Base-by-base conservation (phyloP, 2,888 invertebrate species). In the Orchesella flavescens region DNA sequence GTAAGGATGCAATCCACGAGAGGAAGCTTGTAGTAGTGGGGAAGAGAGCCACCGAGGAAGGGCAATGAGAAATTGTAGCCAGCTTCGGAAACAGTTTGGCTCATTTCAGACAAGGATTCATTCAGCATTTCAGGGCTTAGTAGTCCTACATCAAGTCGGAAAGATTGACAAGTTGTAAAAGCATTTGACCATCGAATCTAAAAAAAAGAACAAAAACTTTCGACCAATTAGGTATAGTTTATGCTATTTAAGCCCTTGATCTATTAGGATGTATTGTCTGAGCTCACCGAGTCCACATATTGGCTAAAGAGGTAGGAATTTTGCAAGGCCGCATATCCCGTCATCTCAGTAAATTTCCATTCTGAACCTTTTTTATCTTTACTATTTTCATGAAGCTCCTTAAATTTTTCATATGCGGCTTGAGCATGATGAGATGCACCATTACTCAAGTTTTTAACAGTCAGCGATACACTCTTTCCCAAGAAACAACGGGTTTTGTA, bases 1-100 rank as follows among this genome's bases (percentile, higher is more conserved):
- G 81, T 80, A 7, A 85, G 55, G 15, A 84, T 77, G 61, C 85
- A 85, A 63, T 85, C 84, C 21, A 75, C 75, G 13, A 85, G 72
- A n/a, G 85, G 85, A n/a, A 83, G 72, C 78, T 83, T 83, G 78
- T 85, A 84, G 63, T 85, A 85, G 17, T 84, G 85, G 1, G 85
- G 83, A 21, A 85, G 68, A 13, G 68, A 53, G 17, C n/a, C n/a
- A 49, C n/a, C n/a, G 57, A 77, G 66, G 19, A 83, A 72, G 0
- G 85, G 85, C 7, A 85, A 34, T 5, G 83, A 71, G 46, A 85
- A 74, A 9, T 49, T 84, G 44, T 84, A 85, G 19, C 85, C 85
- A 19, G 15, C 69, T 9, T 49, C 77, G 1, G 53, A 23, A 0
- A 84, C 24, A 19, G 19, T 69, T 55, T 71, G 73, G n/a, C 66